Evolutionary conservation across 2,888 invertebrate species (phyloP).

Genomic region (Cephus sareptanus): DNA sequence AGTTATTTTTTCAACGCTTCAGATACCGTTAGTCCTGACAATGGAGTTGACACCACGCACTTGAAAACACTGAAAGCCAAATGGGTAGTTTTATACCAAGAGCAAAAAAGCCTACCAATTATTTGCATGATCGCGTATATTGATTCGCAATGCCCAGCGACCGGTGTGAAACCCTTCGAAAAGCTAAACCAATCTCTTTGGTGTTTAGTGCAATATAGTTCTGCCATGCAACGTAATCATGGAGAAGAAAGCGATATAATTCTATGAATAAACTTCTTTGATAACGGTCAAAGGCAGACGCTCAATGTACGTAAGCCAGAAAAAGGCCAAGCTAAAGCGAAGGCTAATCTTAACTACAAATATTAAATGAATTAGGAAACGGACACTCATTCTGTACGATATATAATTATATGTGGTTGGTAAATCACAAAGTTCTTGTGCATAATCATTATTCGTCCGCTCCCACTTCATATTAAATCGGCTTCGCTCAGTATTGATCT

Average conservation of each 20-base stretch:
- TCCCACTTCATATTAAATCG: no score
- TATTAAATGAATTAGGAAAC: neutral
- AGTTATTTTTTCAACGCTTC: neutral
- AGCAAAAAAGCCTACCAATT: slow-evolving; percentile 1
- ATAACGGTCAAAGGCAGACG: slow-evolving; percentile 16
- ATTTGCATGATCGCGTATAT: neutral
- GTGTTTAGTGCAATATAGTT: slow-evolving; percentile 22
- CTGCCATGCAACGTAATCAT: slow-evolving; percentile 35
- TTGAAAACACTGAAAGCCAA: slow-evolving; percentile 37
- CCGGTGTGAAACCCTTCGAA: slow-evolving; percentile 18
- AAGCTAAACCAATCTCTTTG: slow-evolving; percentile 17
- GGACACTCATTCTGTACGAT: no score
- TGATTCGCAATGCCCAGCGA: slow-evolving; percentile 6
- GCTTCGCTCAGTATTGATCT: no score
- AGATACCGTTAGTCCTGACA: neutral
- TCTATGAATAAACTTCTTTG: slow-evolving; percentile 13
- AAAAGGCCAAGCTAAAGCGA: slow-evolving; percentile 21
- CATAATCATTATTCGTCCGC: no score
- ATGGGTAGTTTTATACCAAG: slow-evolving; percentile 17
- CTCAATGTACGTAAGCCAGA: slow-evolving; percentile 16
- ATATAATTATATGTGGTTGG: no score
- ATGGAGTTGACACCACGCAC: slow-evolving; percentile 26
- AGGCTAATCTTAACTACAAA: slow-evolving; percentile 15
- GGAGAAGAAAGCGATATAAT: slow-evolving; percentile 22
- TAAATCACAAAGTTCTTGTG: no score